Evolutionary conservation across 2,113 vertebrate genomes (phyloP), one percentile per base, ranked within the genome.

Genomic region (Cyprinus carpio): DNA sequence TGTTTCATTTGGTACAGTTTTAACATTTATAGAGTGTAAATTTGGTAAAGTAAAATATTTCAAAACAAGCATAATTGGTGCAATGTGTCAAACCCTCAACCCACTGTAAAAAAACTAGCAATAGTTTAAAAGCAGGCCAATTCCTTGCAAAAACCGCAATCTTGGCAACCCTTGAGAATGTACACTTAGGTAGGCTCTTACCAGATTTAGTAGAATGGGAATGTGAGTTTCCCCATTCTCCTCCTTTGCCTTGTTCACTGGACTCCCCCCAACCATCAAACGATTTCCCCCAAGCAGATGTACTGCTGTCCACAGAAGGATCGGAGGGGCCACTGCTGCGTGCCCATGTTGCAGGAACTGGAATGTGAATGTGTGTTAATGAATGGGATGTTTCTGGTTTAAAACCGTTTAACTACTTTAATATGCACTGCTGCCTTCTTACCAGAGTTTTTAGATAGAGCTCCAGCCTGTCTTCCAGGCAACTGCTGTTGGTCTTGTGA

Each of bases 241-340:
- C 92, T 7, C 92, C 78, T 91, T 96, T 94, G 90, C 93, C 92
- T 25, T 95, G 80, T 85, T 98, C 97, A 85, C 98, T 97, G 82
- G 95, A 93, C 86, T 98, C 97, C 34, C 95, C 96, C 97, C 98
- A 98, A 86, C 95, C 92, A 84, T 97, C 97, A 20, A 96, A 93
- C 25, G 95, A 86, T 90, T 98, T 97, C 79, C 96, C 95, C 98
- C 97, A 98, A 75, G 96, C 90, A 6, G 94, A 91, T 2, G 96
- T 96, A 90, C 96, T 95, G 82, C 96, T 97, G 91, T 97, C 97
- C 58, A 90, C 91, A 75, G 86, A 89, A 90, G 96, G 96, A 89
- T 95, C 93, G 88, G 95, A 90, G 34, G 93, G 94, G 92, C 93
- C 93, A 93, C 93, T 94, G 92, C 95, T 94, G 90, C 95, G 96